These are phyloP conservation scores for Amphiura filiformis DNA, from an alignment of 35 echinoderm and acorn worm genomes.

Conservation along the genomic window DNA sequence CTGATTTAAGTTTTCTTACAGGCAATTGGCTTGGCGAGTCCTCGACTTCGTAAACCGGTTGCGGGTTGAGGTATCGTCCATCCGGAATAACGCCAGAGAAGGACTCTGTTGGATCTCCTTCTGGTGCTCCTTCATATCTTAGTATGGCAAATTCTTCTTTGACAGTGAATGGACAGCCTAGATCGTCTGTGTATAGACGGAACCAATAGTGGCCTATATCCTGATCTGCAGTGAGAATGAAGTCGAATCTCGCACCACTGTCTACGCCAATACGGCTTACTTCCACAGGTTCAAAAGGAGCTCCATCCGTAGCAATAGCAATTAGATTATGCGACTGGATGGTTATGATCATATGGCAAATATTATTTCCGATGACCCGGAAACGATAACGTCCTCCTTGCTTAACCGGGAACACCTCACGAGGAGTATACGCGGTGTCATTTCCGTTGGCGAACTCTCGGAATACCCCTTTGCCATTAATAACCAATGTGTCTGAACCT, in stretches of 20 bases:
- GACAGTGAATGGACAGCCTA: no score
- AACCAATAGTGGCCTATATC: slow-evolving; percentile 70
- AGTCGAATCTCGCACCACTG: slow-evolving; percentile 51
- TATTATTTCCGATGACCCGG: slow-evolving; percentile 27
- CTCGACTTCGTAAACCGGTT: background rate
- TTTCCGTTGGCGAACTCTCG: background rate
- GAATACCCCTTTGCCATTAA: background rate
- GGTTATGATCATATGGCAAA: slow-evolving; percentile 25
- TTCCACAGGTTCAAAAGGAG: slow-evolving; percentile 21
- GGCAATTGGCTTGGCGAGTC: background rate
- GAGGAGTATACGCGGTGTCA: background rate
- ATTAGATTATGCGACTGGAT: slow-evolving; percentile 35
- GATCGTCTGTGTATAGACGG: slow-evolving; percentile 35
- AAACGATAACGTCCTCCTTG: slow-evolving; percentile 33
- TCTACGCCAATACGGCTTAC: background rate
- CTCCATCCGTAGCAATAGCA: slow-evolving; percentile 42
- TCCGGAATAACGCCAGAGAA: background rate
- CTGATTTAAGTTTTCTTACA: background rate
- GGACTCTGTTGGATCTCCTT: background rate
- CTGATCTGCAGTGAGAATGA: slow-evolving; percentile 51
- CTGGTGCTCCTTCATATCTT: background rate
- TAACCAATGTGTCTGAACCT: background rate
- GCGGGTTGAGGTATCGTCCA: background rate
- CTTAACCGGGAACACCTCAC: slow-evolving; percentile 32
- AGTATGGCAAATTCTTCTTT: background rate